phyloP scores from a whole-genome alignment of 2,888 invertebrate genomes.

The Azorinus chamasolen region DNA sequence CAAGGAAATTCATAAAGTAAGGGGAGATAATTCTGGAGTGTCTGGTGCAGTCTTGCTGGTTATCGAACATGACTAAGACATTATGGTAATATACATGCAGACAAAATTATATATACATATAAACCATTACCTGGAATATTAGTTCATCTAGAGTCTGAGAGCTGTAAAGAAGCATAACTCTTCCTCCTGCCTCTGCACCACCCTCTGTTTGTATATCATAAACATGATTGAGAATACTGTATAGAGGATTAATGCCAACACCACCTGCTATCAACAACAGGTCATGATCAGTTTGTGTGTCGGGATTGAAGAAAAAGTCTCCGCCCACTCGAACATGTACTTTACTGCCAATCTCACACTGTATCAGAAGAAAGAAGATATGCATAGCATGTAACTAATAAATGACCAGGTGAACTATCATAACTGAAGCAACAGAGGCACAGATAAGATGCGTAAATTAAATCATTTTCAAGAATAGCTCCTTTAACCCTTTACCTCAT shows the following conservation, averaged over 20 bases:
- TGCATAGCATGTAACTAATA: too few relatives aligned
- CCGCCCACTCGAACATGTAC: constrained; percentile 86
- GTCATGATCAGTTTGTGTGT: constrained; percentile 62
- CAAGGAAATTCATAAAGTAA: too few relatives aligned
- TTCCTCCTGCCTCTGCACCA: constrained; percentile 38
- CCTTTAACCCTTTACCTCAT: too few relatives aligned
- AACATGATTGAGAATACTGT: constrained; percentile 85
- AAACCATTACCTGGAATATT: constrained; percentile 86
- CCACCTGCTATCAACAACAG: constrained; percentile 87
- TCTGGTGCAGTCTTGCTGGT: too few relatives aligned
- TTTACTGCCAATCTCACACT: constrained; percentile 84
- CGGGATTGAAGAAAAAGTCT: constrained; percentile 85
- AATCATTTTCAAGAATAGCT: too few relatives aligned
- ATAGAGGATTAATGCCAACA: constrained; percentile 87
- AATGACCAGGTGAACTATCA: too few relatives aligned
- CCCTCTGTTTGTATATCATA: constrained; percentile 67
- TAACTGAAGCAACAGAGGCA: too few relatives aligned
- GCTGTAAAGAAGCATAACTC: constrained; percentile 84
- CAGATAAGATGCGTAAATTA: too few relatives aligned
- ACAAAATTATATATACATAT: not conserved
- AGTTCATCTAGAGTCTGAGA: constrained; percentile 85
- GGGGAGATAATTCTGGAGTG: too few relatives aligned
- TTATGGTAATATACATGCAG: too few relatives aligned
- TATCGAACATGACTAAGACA: too few relatives aligned
- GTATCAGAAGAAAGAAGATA: constrained; percentile 35